Evolutionary conservation across 2,888 invertebrate species (phyloP).

Genomic region (Pseudococcus longispinus): DNA sequence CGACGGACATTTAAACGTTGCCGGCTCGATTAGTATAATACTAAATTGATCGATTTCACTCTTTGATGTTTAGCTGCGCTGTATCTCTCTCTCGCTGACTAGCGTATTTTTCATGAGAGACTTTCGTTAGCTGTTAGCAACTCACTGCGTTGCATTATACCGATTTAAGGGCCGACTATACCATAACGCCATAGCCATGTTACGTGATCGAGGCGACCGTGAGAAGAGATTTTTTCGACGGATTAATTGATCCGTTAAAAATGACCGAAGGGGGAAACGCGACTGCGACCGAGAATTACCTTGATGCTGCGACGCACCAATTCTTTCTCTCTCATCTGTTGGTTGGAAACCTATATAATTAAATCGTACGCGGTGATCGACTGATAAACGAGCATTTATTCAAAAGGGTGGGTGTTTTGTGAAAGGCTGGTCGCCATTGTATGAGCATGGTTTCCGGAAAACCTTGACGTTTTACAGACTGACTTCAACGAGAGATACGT

Average conservation of each 20-base stretch:
- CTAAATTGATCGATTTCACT: constrained; percentile 41
- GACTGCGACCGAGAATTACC: not conserved
- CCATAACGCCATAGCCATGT: not conserved
- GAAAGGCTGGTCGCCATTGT: not conserved
- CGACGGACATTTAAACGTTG: not conserved
- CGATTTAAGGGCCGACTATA: not conserved
- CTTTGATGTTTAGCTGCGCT: not conserved
- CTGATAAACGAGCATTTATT: not conserved
- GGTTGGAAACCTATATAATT: not conserved
- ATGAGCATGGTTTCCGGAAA: not conserved
- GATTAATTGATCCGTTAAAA: constrained; percentile 3
- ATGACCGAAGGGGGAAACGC: not conserved
- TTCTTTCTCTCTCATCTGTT: not conserved
- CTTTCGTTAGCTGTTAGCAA: constrained; percentile 1
- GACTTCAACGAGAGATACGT: too few relatives aligned
- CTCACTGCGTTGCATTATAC: not conserved
- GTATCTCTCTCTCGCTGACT: not conserved
- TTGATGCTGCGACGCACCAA: not conserved
- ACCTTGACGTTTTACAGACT: not conserved
- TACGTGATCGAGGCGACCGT: constrained; percentile 34
- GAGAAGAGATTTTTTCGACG: constrained; percentile 19
- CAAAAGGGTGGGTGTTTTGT: not conserved
- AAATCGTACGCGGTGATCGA: not conserved
- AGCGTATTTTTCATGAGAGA: not conserved
- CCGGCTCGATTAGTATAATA: not conserved